Percentiles rank a stretch among this genome's conserved stretches.
Conservation (phyloP, 2,113 vertebrate species). For the Gadus chalcogrammus region DNA sequence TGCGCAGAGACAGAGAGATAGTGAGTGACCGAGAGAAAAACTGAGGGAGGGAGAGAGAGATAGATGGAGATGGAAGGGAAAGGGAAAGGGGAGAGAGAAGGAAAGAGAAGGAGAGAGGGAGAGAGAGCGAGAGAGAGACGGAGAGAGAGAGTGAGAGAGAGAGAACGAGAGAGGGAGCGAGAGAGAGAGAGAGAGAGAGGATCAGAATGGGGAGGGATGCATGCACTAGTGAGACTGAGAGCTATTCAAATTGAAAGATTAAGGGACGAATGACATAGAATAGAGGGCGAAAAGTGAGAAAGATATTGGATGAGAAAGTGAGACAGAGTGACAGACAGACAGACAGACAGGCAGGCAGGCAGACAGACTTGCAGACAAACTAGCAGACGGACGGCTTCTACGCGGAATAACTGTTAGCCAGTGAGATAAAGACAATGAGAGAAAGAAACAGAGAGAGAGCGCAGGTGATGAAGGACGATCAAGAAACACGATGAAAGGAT, state of each 20-base stretch:
- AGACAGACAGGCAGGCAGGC: background rate
- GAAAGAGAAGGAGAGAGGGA: background rate
- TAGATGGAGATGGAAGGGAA: background rate
- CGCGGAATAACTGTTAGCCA: no score
- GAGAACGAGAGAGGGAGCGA: background rate
- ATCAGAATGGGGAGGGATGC: background rate
- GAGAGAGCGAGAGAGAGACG: background rate
- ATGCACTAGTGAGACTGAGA: background rate
- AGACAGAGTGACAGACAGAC: background rate
- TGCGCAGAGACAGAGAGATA: background rate
- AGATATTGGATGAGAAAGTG: background rate
- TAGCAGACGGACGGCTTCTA: no score
- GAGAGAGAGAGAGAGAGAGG: background rate
- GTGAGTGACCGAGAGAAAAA: background rate
- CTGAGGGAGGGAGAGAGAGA: background rate
- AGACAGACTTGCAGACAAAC: background rate
- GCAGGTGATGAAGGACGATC: no score
- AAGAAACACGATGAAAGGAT: no score
- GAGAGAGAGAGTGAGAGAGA: background rate
- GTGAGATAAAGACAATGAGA: no score
- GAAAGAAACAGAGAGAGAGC: no score
- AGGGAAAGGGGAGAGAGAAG: background rate
- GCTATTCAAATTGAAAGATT: background rate
- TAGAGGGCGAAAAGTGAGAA: background rate
- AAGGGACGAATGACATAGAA: background rate